Base-by-base conservation (phyloP, 2,113 vertebrate species). In the Athene cunicularia region DNA sequence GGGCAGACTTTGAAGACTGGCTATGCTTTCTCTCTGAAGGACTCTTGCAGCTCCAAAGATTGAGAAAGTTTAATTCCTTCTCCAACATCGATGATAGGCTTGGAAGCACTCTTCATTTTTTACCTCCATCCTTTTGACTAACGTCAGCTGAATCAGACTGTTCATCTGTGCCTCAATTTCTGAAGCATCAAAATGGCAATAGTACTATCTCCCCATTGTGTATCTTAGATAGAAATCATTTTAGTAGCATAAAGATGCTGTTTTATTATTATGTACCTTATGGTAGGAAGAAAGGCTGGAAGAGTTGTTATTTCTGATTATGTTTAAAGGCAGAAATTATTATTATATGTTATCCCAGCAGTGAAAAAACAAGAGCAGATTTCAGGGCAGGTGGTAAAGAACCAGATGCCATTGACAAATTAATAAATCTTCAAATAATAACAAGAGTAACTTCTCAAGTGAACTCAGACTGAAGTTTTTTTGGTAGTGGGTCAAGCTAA, bases 351-450 rank as follows among this genome's bases (percentile, higher is more conserved):
- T 64, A 32, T n/a, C 18, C 10, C 49, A 86, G 41, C 22, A 90
- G 23, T 41, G 33, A 79, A 76, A 91, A 79, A 72, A 94, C 30
- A 84, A 47, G 9, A 92, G 21, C 58, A 91, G 66, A 92, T 91
- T 92, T 96, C 6, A 9, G 71, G 93, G 83, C 90, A 96, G 86
- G 86, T 82, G 80, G 55, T 91, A 76, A 86, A 94, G 45, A 91
- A 56, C 37, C 66, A 95, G 88, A 95, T 90, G 80, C 47, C 62
- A 82, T 39, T 89, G 93, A 91, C 76, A 95, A 97, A 96, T 97
- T 97, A 96, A 95, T 94, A 97, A 63, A 88, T 95, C 74, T 85
- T 85, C 77, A 92, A 94, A 96, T 95, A 94, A 97, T 92, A 96
- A 67, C 77, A 94, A 73, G 53, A 89, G 41, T 82, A 94, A 89